Conservation (phyloP, 2,888 invertebrate species). For the Melieria crassipennis region DNA sequence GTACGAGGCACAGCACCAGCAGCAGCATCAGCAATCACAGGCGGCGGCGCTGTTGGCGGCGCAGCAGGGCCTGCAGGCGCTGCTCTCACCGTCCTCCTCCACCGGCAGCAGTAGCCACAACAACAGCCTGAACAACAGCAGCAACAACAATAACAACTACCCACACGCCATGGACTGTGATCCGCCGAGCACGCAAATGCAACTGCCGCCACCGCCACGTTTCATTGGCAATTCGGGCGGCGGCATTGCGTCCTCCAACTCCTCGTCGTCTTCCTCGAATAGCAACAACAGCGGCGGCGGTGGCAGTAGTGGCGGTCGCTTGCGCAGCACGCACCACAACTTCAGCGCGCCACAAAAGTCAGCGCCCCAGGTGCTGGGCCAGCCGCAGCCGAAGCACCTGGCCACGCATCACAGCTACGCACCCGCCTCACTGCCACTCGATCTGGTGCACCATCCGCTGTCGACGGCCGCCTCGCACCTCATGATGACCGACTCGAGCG, state of each 20-base stretch:
- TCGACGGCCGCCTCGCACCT: constrained; percentile 61
- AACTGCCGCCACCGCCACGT: constrained; percentile 46
- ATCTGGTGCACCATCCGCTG: constrained; percentile 58
- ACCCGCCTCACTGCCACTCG: constrained; percentile 63
- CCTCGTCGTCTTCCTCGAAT: constrained; percentile 45
- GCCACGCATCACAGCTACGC: constrained; percentile 57
- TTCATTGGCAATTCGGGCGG: constrained; percentile 31
- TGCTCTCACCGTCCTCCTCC: constrained; percentile 48
- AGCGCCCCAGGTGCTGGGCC: constrained; percentile 31
- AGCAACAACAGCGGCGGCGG: constrained; percentile 26
- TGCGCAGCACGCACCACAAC: constrained; percentile 21
- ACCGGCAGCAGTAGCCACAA: constrained; percentile 29
- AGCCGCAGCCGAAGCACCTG: constrained; percentile 38
- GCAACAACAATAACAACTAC: constrained; percentile 58
- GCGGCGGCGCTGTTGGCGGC: constrained; percentile 48
- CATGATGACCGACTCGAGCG: constrained; percentile 64
- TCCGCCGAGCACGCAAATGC: constrained; percentile 67
- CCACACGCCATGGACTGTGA: constrained; percentile 82
- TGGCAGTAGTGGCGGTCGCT: constrained; percentile 34
- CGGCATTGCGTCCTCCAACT: constrained; percentile 32
- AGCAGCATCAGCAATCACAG: constrained; percentile 49
- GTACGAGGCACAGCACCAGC: constrained; percentile 46
- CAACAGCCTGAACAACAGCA: constrained; percentile 36
- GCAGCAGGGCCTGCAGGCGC: constrained; percentile 53
- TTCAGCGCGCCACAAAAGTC: constrained; percentile 42